Conservation (phyloP, 2,113 vertebrate genomes). For the Guaruba guarouba region DNA sequence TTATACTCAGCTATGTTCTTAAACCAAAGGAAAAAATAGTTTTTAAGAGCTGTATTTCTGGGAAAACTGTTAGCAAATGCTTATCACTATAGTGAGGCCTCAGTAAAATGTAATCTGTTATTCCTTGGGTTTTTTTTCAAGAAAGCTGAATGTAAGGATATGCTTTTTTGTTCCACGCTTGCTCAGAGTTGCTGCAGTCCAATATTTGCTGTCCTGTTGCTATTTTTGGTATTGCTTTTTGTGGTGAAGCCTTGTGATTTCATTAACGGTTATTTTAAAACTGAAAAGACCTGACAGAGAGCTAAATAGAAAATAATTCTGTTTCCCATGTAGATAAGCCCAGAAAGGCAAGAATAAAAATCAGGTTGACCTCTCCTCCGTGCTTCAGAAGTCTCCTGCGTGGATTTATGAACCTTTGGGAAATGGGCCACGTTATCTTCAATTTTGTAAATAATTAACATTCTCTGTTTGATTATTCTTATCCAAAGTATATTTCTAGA, state of each 20-base stretch:
- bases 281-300: background rate
- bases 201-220: background rate
- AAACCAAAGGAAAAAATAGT: background rate
- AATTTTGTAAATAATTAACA: background rate
- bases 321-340: conserved; percentile 21
- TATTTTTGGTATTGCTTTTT: conserved; percentile 7
- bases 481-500: background rate
- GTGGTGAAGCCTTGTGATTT: conserved; percentile 25
- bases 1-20: background rate
- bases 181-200: background rate
- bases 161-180: background rate
- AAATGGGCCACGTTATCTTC: background rate
- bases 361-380: background rate
- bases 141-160: background rate
- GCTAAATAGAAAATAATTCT: conserved; percentile 27
- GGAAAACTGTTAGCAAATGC: background rate
- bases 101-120: background rate
- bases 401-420: background rate
- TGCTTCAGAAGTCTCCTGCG: fast-evolving
- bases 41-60: background rate
- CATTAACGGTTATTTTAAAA: conserved; percentile 36
- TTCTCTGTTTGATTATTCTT: background rate
- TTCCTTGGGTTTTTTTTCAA: background rate
- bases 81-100: background rate
- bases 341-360: conserved; percentile 19